Conservation (phyloP, 1,140 invertebrate genomes). For the Eumeta japonica region DNA sequence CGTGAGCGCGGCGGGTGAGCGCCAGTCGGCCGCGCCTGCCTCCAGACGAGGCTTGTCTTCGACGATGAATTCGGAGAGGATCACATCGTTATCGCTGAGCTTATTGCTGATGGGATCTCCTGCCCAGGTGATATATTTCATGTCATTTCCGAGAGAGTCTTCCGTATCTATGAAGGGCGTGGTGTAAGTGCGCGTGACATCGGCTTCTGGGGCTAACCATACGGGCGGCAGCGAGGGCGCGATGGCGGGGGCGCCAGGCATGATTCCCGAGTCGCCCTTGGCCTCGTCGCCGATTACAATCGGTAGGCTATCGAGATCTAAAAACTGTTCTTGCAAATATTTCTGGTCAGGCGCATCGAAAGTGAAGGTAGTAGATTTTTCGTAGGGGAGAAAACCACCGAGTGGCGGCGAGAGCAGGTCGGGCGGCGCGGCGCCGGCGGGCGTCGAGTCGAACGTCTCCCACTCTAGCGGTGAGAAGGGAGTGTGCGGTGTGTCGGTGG, state of each 20-base stretch:
- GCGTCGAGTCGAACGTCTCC: constrained; percentile 39
- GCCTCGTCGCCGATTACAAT: constrained; percentile 37
- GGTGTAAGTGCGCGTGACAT: constrained; percentile 28
- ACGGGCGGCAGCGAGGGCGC: constrained; percentile 16
- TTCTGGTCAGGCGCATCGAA: constrained; percentile 13
- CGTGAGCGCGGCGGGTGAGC: constrained; percentile 15
- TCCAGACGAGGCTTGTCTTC: too few relatives aligned
- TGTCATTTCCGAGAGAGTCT: constrained; percentile 28
- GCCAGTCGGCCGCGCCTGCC: too few relatives aligned
- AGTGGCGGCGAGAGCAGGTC: constrained; percentile 29
- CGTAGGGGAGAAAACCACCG: constrained; percentile 22
- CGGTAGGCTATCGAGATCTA: constrained; percentile 36
- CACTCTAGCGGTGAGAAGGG: constrained; percentile 43
- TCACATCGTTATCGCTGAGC: too few relatives aligned
- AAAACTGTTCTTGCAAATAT: constrained; percentile 32
- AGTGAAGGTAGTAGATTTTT: constrained; percentile 17
- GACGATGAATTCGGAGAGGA: constrained; percentile 29
- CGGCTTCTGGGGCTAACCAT: constrained; percentile 18
- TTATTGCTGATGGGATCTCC: constrained; percentile 34
- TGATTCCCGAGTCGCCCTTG: constrained; percentile 20
- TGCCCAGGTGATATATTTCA: constrained; percentile 33
- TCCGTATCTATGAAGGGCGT: constrained; percentile 41
- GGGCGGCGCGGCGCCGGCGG: constrained; percentile 22
- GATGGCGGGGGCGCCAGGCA: too few relatives aligned
- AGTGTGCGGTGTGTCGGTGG: constrained; percentile 43